A percentile compares a stretch with the other conserved stretches of the same genome.
Evolutionary conservation across 2,797 vertebrate genomes (phyloP).

Genomic region (Trematomus bernacchii): DNA sequence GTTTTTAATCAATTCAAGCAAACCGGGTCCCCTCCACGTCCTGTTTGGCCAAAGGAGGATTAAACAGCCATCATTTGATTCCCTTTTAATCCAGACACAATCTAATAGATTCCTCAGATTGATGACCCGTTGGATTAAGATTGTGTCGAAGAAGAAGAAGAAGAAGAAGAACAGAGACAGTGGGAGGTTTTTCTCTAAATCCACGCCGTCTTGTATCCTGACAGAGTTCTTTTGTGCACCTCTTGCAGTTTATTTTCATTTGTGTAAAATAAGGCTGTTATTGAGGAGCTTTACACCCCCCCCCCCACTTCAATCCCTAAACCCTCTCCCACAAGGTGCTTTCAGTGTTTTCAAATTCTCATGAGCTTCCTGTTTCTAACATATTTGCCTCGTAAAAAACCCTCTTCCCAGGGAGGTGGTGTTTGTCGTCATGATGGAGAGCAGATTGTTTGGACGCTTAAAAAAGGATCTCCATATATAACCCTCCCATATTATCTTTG

Average conservation of each 20-base stretch:
- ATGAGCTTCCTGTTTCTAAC: conserved; percentile 54
- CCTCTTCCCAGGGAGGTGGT: conserved; percentile 5
- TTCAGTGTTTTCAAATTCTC: conserved; percentile 50
- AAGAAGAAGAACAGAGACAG: conserved; percentile 13
- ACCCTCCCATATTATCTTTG: conserved; percentile 48
- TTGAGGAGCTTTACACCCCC: conserved; percentile 40
- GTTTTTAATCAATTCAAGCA: conserved; percentile 81
- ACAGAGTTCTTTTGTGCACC: conserved; percentile 59
- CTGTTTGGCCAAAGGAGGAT: conserved; percentile 64
- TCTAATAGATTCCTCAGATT: conserved; percentile 25
- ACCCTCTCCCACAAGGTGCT: conserved; percentile 66
- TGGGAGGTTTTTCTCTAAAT: conserved; percentile 23
- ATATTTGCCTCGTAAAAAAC: conserved; percentile 26
- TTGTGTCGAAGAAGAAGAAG: conserved; percentile 13
- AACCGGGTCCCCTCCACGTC: conserved; percentile 66
- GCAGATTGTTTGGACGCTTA: conserved; percentile 36
- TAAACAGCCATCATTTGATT: conserved; percentile 60
- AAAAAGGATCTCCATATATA: conserved; percentile 51
- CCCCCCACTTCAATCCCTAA: conserved; percentile 26
- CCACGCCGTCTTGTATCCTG: conserved; percentile 16
- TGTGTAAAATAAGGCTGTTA: conserved; percentile 70
- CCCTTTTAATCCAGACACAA: conserved; percentile 15
- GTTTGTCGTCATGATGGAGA: conserved; percentile 15
- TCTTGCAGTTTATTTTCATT: conserved; percentile 68
- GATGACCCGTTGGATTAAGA: conserved; percentile 20